Percentiles rank a stretch among this genome's conserved stretches.
Conservation (phyloP, 2,888 invertebrate genomes). For the Drosophila prolongata region DNA sequence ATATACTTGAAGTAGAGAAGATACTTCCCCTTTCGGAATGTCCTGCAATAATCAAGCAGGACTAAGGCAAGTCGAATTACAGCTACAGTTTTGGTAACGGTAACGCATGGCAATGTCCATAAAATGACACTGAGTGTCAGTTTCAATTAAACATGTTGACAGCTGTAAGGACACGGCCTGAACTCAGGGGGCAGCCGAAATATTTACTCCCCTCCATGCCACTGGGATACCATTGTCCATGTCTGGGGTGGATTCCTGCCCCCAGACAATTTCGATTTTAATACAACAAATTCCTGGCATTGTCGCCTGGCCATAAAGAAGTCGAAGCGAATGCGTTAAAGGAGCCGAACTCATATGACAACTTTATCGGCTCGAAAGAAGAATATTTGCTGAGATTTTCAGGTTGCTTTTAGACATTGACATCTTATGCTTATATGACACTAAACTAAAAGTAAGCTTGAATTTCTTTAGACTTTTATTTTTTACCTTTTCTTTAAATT, state of each 20-base stretch:
- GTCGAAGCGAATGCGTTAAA: conserved; percentile 32
- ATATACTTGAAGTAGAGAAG: not conserved
- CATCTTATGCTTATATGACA: conserved; percentile 17
- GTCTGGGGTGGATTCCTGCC: conserved; percentile 35
- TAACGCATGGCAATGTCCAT: conserved; percentile 78
- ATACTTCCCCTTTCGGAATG: conserved; percentile 48
- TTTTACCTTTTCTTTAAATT: no score
- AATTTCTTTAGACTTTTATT: not conserved
- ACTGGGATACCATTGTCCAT: conserved; percentile 22
- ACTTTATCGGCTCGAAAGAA: conserved; percentile 61
- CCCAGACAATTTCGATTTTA: conserved; percentile 72
- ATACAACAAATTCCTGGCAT: conserved; percentile 75
- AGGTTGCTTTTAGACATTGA: conserved; percentile 2
- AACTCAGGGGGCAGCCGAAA: conserved; percentile 37
- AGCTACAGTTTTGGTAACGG: conserved; percentile 61
- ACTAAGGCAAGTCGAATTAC: conserved; percentile 59
- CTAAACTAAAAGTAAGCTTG: not conserved
- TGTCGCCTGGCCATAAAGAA: conserved; percentile 55
- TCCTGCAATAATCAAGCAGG: conserved; percentile 66
- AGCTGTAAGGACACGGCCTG: conserved; percentile 65
- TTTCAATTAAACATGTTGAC: conserved; percentile 83
- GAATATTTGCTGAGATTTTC: conserved; percentile 32
- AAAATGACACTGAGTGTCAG: conserved; percentile 82
- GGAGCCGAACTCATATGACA: conserved; percentile 51
- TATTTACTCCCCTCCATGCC: conserved; percentile 15